phyloP scores from a whole-genome alignment of 2,113 vertebrate species.

The Lipophrys pholis region DNA sequence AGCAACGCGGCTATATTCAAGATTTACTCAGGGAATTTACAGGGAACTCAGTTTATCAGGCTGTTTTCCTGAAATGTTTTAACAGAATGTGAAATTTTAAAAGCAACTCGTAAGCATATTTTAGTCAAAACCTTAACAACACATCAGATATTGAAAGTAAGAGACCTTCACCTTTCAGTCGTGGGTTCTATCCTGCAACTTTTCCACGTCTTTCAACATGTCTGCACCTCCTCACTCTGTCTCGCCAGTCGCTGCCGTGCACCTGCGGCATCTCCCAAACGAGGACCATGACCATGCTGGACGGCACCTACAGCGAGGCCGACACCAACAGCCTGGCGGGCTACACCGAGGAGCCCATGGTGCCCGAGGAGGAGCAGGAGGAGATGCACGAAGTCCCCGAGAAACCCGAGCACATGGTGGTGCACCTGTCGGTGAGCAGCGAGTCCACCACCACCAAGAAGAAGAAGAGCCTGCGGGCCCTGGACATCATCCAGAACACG shows the following conservation, averaged over 20 bases:
- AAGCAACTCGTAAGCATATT: too few relatives aligned
- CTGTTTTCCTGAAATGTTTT: too few relatives aligned
- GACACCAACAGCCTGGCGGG: slow-evolving; percentile 94
- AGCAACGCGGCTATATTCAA: too few relatives aligned
- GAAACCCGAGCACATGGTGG: slow-evolving; percentile 90
- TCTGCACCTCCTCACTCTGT: neutral
- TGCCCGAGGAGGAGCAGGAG: slow-evolving; percentile 84
- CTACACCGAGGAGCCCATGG: slow-evolving; percentile 88
- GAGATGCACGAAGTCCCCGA: slow-evolving; percentile 84
- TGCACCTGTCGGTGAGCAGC: slow-evolving; percentile 89
- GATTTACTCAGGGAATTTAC: too few relatives aligned
- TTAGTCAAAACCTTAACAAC: too few relatives aligned
- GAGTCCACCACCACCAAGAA: slow-evolving; percentile 88
- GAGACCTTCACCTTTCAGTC: too few relatives aligned
- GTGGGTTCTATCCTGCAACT: too few relatives aligned
- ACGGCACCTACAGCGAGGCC: slow-evolving; percentile 91
- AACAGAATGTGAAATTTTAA: too few relatives aligned
- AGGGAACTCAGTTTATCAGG: too few relatives aligned
- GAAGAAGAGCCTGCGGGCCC: slow-evolving; percentile 88
- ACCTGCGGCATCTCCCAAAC: slow-evolving; percentile 90
- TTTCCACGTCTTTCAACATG: too few relatives aligned
- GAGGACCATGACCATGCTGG: slow-evolving; percentile 89
- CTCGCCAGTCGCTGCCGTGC: slow-evolving; percentile 85
- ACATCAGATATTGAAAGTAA: too few relatives aligned
- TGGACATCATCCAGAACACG: slow-evolving; percentile 92